Evolutionary conservation across 2,888 invertebrate species (phyloP).

Genomic region (Fragum fragum): DNA sequence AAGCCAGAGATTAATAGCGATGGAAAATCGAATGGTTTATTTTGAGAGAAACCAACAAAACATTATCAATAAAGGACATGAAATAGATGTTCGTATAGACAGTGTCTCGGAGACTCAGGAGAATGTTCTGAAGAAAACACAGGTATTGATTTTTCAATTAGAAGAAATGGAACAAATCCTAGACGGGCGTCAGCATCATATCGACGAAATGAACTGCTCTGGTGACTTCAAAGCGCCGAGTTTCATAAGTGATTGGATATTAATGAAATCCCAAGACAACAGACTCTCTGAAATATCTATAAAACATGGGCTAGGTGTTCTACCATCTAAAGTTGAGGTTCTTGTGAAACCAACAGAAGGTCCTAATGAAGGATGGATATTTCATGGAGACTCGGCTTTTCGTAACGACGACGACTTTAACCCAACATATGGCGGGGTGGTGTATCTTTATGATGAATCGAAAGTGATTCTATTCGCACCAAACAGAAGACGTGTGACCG

Average conservation of each 20-base stretch:
- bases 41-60: no score
- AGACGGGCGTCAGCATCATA: not conserved
- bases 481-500: not conserved
- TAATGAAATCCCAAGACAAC: conserved; percentile 43
- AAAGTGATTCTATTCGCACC: conserved; percentile 44
- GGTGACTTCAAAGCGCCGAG: conserved; percentile 24
- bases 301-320: conserved; percentile 34
- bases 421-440: conserved; percentile 30
- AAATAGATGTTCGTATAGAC: no score
- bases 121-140: no score
- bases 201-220: not conserved
- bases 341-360: conserved; percentile 44
- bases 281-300: not conserved
- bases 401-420: conserved; percentile 33
- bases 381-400: conserved; percentile 40
- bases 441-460: conserved; percentile 50
- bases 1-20: no score
- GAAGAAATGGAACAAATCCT: not conserved
- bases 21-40: no score
- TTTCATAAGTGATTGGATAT: conserved; percentile 52
- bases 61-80: no score
- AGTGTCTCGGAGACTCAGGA: no score
- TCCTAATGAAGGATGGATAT: conserved; percentile 49
- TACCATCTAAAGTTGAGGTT: conserved; percentile 55
- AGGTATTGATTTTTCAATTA: no score